phyloP scores from a whole-genome alignment of 1,140 invertebrate genomes.

The Lucilia cuprina region DNA sequence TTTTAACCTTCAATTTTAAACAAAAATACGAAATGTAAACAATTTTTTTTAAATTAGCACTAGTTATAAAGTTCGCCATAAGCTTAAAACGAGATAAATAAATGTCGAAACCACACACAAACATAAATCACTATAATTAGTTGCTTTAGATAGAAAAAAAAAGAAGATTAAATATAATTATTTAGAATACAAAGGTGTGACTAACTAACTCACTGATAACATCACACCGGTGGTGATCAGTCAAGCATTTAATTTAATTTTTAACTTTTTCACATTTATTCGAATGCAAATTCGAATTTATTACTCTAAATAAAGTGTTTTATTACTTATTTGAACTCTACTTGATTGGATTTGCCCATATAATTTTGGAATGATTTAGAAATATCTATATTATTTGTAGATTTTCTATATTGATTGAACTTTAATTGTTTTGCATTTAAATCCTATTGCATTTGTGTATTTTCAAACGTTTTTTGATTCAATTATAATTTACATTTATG shows the following conservation, averaged over 20 bases:
- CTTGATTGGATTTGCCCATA: no score
- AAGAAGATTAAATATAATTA: background rate
- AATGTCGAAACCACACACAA: background rate
- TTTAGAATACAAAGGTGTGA: background rate
- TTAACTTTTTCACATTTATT: background rate
- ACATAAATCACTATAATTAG: background rate
- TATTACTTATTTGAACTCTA: no score
- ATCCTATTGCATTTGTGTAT: no score
- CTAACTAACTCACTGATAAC: background rate
- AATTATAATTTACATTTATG: no score
- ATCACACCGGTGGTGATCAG: background rate
- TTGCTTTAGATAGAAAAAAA: background rate
- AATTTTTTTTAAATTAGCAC: no score
- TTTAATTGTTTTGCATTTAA: no score
- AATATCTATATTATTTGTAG: no score
- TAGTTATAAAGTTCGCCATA: background rate
- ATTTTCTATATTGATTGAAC: no score
- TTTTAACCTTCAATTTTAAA: no score
- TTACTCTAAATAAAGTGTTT: no score
- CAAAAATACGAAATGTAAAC: background rate
- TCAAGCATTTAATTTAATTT: background rate
- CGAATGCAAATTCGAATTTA: background rate
- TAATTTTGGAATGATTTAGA: no score
- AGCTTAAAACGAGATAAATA: background rate
- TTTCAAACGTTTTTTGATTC: no score